Evolutionary conservation across 2,888 invertebrate genomes (phyloP).

Genomic region (Mechanitis mazaeus): DNA sequence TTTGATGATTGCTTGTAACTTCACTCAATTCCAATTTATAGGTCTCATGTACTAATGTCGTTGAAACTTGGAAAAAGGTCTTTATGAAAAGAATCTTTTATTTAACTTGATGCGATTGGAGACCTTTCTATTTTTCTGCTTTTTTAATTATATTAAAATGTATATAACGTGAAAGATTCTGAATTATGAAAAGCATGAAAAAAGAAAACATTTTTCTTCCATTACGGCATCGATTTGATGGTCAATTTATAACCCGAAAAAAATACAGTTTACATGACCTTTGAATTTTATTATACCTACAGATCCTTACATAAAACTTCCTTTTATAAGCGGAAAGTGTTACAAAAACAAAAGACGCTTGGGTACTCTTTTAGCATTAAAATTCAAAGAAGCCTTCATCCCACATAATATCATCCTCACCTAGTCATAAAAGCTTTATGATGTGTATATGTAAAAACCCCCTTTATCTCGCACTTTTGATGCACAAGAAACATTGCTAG

Average conservation of each 20-base stretch:
- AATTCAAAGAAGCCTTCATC: conserved; percentile 20
- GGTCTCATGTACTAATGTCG: too few relatives aligned
- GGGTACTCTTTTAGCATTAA: conserved; percentile 19
- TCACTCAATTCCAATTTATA: conserved; percentile 1
- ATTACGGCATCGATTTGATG: too few relatives aligned
- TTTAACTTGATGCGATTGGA: too few relatives aligned
- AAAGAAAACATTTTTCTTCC: too few relatives aligned
- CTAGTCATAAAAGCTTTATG: conserved; percentile 22
- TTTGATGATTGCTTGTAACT: conserved; percentile 7
- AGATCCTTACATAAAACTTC: not conserved
- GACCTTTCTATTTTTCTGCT: too few relatives aligned
- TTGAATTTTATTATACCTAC: not conserved
- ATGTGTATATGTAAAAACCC: conserved; percentile 21
- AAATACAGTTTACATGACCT: too few relatives aligned
- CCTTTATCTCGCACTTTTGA: conserved; percentile 19
- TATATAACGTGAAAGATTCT: too few relatives aligned
- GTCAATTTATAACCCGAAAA: too few relatives aligned
- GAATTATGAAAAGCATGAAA: too few relatives aligned
- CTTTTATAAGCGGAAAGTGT: conserved; percentile 11
- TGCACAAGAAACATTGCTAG: conserved; percentile 14
- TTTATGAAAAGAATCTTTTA: too few relatives aligned
- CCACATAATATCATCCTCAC: conserved; percentile 20
- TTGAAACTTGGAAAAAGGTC: too few relatives aligned
- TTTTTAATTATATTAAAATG: too few relatives aligned
- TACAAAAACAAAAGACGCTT: conserved; percentile 20